phyloP scores from a whole-genome alignment of 2,888 invertebrate genomes.

The Caenorhabditis sp. region DNA sequence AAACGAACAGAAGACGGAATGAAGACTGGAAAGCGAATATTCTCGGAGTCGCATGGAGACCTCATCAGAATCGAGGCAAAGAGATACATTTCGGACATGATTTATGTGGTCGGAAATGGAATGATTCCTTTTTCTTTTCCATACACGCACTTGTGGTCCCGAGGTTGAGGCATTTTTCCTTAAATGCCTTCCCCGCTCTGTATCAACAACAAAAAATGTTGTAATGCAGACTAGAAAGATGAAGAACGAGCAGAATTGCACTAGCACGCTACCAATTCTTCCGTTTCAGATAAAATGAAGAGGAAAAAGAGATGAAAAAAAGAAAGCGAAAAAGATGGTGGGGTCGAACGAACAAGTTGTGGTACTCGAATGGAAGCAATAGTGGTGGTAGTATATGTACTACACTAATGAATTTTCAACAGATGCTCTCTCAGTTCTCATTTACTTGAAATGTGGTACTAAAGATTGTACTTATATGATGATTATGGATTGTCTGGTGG shows the following conservation, averaged over 20 bases:
- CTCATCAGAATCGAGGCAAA: not conserved
- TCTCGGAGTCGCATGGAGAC: conserved; percentile 36
- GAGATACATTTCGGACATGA: conserved; percentile 33
- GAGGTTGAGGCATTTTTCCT: conserved; percentile 11
- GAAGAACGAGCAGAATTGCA: conserved; percentile 4
- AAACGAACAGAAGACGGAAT: not conserved
- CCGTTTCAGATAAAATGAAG: conserved; percentile 61
- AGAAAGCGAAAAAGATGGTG: not conserved
- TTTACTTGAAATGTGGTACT: conserved; percentile 9
- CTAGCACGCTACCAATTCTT: conserved; percentile 50
- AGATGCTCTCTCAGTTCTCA: not conserved
- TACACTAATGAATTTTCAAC: conserved; percentile 50
- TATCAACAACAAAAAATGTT: conserved; percentile 37
- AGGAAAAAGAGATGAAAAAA: conserved; percentile 19
- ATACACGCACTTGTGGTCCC: conserved; percentile 48
- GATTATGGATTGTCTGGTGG: conserved; percentile 2
- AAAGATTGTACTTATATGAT: conserved; percentile 27
- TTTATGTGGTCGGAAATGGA: conserved; percentile 61
- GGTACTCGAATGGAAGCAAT: conserved; percentile 26
- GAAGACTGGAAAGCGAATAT: conserved; percentile 28
- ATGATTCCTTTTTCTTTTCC: conserved; percentile 29
- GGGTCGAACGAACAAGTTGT: conserved; percentile 20
- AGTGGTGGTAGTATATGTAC: conserved; percentile 14
- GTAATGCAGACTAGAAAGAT: conserved; percentile 11
- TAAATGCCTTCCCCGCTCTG: conserved; percentile 12